Percentiles rank a stretch among this genome's conserved stretches.
Evolutionary conservation across 2,113 vertebrate genomes (phyloP).

Genomic region (Felis chaus): DNA sequence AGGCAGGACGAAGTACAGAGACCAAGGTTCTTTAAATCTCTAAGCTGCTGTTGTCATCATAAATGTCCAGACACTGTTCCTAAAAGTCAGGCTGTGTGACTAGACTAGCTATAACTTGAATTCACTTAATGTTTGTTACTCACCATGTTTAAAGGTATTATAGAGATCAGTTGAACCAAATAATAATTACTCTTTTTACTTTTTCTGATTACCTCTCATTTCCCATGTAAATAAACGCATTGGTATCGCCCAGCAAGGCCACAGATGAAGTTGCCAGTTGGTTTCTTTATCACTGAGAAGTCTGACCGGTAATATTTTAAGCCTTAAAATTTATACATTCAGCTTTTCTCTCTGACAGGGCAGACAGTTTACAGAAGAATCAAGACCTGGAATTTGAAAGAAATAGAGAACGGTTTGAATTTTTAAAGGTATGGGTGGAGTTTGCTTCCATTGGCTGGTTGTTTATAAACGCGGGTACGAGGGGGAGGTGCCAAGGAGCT

Average conservation of each 20-base stretch:
- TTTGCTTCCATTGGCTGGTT: background rate
- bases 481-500: background rate
- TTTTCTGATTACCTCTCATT: background rate
- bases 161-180: constrained; percentile 9
- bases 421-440: constrained; percentile 91
- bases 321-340: constrained; percentile 54
- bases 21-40: background rate
- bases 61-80: background rate
- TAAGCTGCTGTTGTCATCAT: background rate
- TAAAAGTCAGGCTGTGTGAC: background rate
- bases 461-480: accelerated
- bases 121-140: background rate
- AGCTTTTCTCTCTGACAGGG: constrained; percentile 82
- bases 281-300: background rate
- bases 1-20: background rate
- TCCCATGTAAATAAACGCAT: background rate
- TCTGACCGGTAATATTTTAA: background rate
- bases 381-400: constrained; percentile 99
- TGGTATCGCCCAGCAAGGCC: background rate
- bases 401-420: constrained; percentile 97
- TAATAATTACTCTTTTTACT: background rate
- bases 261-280: background rate
- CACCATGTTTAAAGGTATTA: background rate
- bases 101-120: background rate
- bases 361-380: constrained; percentile 97